phyloP scores from a whole-genome alignment of 2,888 invertebrate species.

The Drosophila cognata region DNA sequence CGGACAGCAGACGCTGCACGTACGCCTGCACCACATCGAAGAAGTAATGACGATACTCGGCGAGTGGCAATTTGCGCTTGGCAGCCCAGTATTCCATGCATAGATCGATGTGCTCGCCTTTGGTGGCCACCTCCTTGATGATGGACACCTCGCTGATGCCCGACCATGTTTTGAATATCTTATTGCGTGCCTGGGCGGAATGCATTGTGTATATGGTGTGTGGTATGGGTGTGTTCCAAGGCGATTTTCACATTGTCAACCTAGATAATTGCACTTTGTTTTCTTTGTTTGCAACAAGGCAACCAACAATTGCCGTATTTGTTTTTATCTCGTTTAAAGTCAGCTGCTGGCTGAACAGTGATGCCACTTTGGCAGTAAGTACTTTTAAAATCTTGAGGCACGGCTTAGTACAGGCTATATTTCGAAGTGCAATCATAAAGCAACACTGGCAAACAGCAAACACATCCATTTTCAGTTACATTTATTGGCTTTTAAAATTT shows the following conservation, averaged over 20 bases:
- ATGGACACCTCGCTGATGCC: constrained; percentile 82
- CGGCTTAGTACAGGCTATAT: not conserved
- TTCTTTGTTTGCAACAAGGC: constrained; percentile 36
- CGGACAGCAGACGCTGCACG: constrained; percentile 81
- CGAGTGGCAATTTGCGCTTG: constrained; percentile 67
- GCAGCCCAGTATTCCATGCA: constrained; percentile 83
- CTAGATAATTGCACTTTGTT: not conserved
- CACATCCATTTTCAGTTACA: not conserved
- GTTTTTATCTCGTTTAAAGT: constrained; percentile 16
- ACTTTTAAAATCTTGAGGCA: constrained; percentile 19
- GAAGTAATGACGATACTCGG: constrained; percentile 80
- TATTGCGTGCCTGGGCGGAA: constrained; percentile 73
- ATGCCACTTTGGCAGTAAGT: constrained; percentile 30
- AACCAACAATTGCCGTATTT: constrained; percentile 31
- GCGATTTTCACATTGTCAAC: constrained; percentile 45
- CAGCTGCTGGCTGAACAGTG: constrained; percentile 27
- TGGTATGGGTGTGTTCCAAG: constrained; percentile 17
- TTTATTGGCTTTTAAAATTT: not conserved
- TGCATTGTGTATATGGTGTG: constrained; percentile 54
- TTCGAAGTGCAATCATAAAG: not conserved
- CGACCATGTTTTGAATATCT: constrained; percentile 83
- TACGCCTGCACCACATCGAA: constrained; percentile 83
- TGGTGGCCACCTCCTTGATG: constrained; percentile 84
- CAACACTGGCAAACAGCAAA: not conserved
- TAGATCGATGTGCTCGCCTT: constrained; percentile 83